Evolutionary conservation across 2,797 vertebrate species (phyloP).

Genomic region (Eulemur coronatus): DNA sequence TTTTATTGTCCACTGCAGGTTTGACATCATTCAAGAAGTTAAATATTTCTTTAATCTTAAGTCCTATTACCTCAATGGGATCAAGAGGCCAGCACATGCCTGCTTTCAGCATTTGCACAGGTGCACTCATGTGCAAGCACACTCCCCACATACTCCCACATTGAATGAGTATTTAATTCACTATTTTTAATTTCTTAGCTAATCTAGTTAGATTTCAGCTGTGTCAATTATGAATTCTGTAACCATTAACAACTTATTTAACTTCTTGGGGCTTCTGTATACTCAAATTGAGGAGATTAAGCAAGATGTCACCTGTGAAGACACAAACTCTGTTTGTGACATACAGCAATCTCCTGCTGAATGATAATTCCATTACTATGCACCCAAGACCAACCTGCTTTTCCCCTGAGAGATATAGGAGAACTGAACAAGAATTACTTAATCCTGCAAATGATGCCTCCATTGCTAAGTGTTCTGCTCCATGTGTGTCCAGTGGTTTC

Average conservation of each 20-base stretch:
- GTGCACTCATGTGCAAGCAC: accelerated
- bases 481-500: background rate
- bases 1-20: background rate
- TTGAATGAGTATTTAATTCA: background rate
- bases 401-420: background rate
- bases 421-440: background rate
- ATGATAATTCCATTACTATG: background rate
- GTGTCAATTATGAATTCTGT: background rate
- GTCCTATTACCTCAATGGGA: background rate
- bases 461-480: background rate
- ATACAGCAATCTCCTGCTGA: background rate
- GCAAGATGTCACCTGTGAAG: background rate
- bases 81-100: background rate
- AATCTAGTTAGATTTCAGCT: background rate
- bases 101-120: background rate
- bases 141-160: background rate
- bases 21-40: background rate
- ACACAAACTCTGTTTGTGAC: background rate
- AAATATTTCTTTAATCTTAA: background rate
- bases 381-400: accelerated
- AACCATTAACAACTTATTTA: background rate
- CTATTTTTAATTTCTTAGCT: background rate
- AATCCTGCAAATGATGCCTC: background rate
- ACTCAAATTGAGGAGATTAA: background rate
- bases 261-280: background rate